Evolutionary conservation across 2,113 vertebrate genomes (phyloP), one percentile per base, ranked within the genome.

Genomic region (Coptodon rendalli): DNA sequence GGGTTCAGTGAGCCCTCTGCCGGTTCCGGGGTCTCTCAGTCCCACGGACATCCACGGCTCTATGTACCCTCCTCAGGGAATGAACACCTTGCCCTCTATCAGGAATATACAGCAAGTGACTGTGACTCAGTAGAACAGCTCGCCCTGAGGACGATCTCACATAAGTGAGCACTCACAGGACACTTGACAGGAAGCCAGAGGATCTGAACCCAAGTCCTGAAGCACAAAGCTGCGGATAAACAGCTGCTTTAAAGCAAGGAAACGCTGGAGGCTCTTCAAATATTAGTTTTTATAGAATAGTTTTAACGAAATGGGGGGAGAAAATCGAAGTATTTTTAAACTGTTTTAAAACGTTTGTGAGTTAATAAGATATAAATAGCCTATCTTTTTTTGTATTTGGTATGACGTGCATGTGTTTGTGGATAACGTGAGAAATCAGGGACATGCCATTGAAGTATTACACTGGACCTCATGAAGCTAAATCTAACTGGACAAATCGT

Each of bases 1-100:
- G n/a, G 97, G 97, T 2, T 99, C 98, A 6, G 97, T 98, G 71
- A 99, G 98, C 80, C 97, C 98, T 36, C 96, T 97, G 9, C 97
- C 98, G 71, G 96, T 98, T 45, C 95, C 97, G 8, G 95, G 95
- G 4, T 95, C 97, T 16, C 93, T 97, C 86, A 96, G 96, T 54
- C 96, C 96, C 24, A 92, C 96, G 36, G 97, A 97, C 40, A 96
- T 97, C 66, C 96, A 97, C 91, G 93, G 94, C 24, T 94, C 96
- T 73, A 95, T 98, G 27, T 98, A 98, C 92, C 97, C 96, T 34
- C 96, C 96, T 1, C 94, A 96, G 40, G 96, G 93, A 87, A 96
- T 98, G 92, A 97, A 92, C 92, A 95, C 96, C 93, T 97, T 98
- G 96, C 97, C 97, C 57, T 95, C 97, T 27, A 96, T 97, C 91